Evolutionary conservation across 2,797 vertebrate species (phyloP), one percentile per base, ranked within the genome.

Genomic region (Thamnophis elegans): DNA sequence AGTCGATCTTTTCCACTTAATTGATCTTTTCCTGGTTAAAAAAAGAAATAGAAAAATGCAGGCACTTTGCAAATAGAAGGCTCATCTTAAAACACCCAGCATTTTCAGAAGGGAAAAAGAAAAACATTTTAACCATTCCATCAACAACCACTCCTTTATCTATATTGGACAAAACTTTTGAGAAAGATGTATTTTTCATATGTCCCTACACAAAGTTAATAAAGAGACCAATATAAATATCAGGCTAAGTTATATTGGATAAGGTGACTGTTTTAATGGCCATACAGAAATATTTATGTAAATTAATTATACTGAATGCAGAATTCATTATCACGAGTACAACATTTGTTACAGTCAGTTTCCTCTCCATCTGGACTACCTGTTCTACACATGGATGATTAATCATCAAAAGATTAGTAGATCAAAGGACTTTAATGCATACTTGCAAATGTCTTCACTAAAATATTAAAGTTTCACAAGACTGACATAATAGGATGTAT

Each of bases 391-490:
- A 51, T 88, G 56, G 42, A 59, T 54, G 55, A 91, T 93, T 92
- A 94, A 89, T 59, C 85, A 78, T 90, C 20, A 87, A 59, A 59
- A 54, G 56, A 85, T 62, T 36, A 16, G 60, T 5, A 62, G 26
- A 93, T 54, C 32, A 94, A 88, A 20, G 87, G 60, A 92, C 62
- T 85, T 88, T 0, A 93, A 78, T 18, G 85, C 78, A 94, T 93
- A 13, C 36, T 68, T 11, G 82, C 89, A 93, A 65, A 62, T n/a
- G 86, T 90, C 92, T 12, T 92, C 58, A 94, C 65, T 92, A 88
- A 94, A 96, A 93, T 10, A 32, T 36, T 54, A 88, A 47, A 10
- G 90, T 93, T 92, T 95, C 65, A 94, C 86, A 91, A 94, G 93
- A 93, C 51, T 93, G 91, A 60, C 12, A 90, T 91, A 95, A 94